These are phyloP conservation scores for Hormiphora californensis DNA, from an alignment of 37 sponge, comb jelly and placozoan species.

Conservation along the genomic window DNA sequence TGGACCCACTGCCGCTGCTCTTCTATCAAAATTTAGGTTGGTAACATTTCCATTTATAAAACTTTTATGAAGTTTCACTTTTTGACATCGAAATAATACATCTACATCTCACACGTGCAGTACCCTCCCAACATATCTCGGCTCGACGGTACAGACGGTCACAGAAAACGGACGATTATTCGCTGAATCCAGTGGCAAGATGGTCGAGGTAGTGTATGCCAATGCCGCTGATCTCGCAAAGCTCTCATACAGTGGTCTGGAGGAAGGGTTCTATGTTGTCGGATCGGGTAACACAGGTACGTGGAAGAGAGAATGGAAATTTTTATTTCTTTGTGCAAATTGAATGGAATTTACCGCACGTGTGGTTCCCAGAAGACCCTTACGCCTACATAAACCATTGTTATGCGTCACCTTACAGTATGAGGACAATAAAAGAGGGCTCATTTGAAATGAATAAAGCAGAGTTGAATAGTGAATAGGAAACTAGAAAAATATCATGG, in stretches of 20 bases:
- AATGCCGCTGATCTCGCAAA: constrained; percentile 48
- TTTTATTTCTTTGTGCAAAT: too few species aligned
- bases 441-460: too few species aligned
- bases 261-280: constrained; percentile 52
- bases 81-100: too few species aligned
- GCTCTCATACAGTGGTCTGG: constrained; percentile 10
- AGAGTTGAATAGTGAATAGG: too few species aligned
- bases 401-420: too few species aligned
- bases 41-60: not conserved
- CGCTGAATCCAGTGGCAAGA: constrained; percentile 28
- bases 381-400: too few species aligned
- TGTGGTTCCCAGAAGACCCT: too few species aligned
- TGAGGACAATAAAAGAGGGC: too few species aligned
- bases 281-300: constrained; percentile 44
- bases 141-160: not conserved
- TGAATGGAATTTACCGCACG: too few species aligned
- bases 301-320: too few species aligned
- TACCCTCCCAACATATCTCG: constrained; percentile 32
- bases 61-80: not conserved
- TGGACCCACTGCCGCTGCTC: constrained; percentile 34
- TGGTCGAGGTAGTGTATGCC: constrained; percentile 52
- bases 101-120: not conserved
- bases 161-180: constrained; percentile 34
- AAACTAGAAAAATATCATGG: too few species aligned
- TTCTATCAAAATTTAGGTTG: not conserved